Conservation (phyloP, 1,140 invertebrate species). For the Euura saliciscinereae region DNA sequence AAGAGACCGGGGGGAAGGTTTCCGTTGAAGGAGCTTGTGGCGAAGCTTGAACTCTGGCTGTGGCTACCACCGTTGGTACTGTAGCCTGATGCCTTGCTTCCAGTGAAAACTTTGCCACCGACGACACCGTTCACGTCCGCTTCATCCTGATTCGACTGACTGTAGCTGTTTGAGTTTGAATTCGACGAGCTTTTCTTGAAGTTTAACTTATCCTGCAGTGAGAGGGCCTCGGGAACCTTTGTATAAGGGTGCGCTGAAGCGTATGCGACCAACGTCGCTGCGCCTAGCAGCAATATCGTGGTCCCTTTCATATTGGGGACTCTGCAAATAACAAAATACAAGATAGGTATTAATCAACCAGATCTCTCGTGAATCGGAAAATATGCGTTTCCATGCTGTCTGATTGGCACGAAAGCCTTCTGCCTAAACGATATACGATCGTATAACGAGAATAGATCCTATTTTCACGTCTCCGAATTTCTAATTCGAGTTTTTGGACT, state of each 20-base stretch:
- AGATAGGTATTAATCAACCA: slow-evolving; percentile 20
- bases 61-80: slow-evolving; percentile 23
- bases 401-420: too few species aligned
- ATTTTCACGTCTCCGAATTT: too few species aligned
- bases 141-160: slow-evolving; percentile 24
- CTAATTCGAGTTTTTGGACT: too few species aligned
- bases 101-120: slow-evolving; percentile 25
- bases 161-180: slow-evolving; percentile 28
- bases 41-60: slow-evolving; percentile 18
- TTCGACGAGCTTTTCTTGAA: slow-evolving; percentile 32
- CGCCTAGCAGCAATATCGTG: slow-evolving; percentile 29
- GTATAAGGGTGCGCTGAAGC: slow-evolving; percentile 31
- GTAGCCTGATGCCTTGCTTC: slow-evolving; percentile 20
- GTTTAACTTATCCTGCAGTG: slow-evolving; percentile 32
- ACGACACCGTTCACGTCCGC: slow-evolving; percentile 23
- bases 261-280: slow-evolving; percentile 25
- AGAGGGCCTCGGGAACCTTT: slow-evolving; percentile 23
- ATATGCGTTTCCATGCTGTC: too few species aligned
- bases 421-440: too few species aligned
- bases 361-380: neutral
- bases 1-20: slow-evolving; percentile 2
- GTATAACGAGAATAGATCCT: too few species aligned
- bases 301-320: slow-evolving; percentile 34
- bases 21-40: slow-evolving; percentile 19
- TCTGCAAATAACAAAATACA: slow-evolving; percentile 25